phyloP scores from a whole-genome alignment of 2,113 vertebrate genomes.

The Colossoma macropomum region DNA sequence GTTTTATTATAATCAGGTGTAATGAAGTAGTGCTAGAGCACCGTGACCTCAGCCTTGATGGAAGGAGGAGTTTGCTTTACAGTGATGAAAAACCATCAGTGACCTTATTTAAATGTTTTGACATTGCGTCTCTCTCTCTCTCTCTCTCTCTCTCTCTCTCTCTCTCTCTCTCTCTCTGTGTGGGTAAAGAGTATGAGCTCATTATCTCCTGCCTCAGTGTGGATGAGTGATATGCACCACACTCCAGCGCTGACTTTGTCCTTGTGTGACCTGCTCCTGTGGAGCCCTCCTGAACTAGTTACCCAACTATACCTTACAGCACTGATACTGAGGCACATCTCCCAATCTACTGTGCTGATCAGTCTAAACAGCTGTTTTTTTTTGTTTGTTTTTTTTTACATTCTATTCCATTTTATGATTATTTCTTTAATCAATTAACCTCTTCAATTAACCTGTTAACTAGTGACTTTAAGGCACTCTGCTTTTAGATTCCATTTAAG shows the following conservation, averaged over 20 bases:
- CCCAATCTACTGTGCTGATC: background rate
- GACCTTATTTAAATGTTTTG: slow-evolving; percentile 4
- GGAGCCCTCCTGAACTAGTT: background rate
- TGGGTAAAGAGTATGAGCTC: slow-evolving; percentile 23
- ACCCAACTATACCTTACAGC: background rate
- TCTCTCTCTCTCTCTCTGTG: background rate
- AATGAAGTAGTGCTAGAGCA: background rate
- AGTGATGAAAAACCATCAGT: slow-evolving; percentile 11
- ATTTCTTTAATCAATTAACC: background rate
- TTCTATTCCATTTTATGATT: background rate
- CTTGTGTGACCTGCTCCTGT: slow-evolving; percentile 28
- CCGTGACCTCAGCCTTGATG: background rate
- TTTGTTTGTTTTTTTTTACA: background rate
- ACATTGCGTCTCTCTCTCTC: background rate
- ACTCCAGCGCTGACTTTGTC: background rate
- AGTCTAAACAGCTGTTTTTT: background rate
- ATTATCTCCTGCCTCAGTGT: slow-evolving; percentile 22
- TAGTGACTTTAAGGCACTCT: background rate
- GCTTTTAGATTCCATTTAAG: too few relatives aligned
- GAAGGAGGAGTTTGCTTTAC: background rate
- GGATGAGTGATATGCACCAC: background rate
- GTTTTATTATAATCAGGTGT: background rate
- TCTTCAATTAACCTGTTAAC: too few relatives aligned
- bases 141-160: background rate
- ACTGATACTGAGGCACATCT: too few relatives aligned